A percentile compares a stretch with the other conserved stretches of the same genome.
phyloP scores from a whole-genome alignment of 1,140 invertebrate species.

The Mya arenaria region DNA sequence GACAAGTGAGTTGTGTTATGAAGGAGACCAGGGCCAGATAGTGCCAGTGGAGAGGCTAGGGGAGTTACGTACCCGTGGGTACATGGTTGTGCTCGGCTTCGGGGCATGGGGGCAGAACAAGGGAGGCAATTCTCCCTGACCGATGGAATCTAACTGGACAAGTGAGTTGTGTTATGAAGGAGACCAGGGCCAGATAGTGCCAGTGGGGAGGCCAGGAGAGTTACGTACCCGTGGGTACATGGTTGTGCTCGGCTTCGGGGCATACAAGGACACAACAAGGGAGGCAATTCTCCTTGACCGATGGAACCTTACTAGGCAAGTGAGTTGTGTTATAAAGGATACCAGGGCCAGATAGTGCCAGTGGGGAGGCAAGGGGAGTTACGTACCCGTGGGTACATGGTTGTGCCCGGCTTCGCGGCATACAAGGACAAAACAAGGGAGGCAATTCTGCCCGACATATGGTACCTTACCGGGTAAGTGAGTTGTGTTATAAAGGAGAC shows the following conservation, averaged over 20 bases:
- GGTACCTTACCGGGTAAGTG: slow-evolving; percentile 94
- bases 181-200: slow-evolving; percentile 88
- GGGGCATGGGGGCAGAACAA: slow-evolving; percentile 91
- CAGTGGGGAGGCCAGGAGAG: slow-evolving; percentile 90
- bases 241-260: slow-evolving; percentile 92
- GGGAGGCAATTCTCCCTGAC: slow-evolving; percentile 86
- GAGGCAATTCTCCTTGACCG: slow-evolving; percentile 87
- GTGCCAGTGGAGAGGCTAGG: slow-evolving; percentile 90
- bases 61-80: slow-evolving; percentile 92
- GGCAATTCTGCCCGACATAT: slow-evolving; percentile 87
- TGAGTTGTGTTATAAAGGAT: no score
- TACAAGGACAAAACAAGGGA: slow-evolving; percentile 91
- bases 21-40: no score
- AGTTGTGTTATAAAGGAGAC: no score
- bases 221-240: slow-evolving; percentile 90
- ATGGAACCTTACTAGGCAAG: slow-evolving; percentile 95
- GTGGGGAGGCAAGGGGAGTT: slow-evolving; percentile 91
- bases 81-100: slow-evolving; percentile 92
- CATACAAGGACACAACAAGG: slow-evolving; percentile 91
- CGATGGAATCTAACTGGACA: slow-evolving; percentile 96
- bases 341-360: slow-evolving; percentile 88
- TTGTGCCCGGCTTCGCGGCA: slow-evolving; percentile 93
- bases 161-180: no score
- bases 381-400: slow-evolving; percentile 89
- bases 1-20: no score